phyloP scores from a whole-genome alignment of 2,888 invertebrate genomes.

The Craniophora ligustri region DNA sequence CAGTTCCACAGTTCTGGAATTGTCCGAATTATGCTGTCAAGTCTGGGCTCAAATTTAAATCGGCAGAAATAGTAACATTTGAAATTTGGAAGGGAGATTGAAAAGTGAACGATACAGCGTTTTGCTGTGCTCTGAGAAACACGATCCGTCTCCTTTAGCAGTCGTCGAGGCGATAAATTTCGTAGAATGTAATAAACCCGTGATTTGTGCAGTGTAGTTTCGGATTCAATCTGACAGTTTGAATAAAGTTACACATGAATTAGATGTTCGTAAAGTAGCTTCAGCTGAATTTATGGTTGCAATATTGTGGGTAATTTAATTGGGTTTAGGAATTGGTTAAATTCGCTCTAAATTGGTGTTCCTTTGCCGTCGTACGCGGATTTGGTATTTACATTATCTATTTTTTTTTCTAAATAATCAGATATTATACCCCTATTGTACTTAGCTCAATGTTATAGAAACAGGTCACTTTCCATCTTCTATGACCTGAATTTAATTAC shows the following conservation, averaged over 20 bases:
- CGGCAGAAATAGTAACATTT: slow-evolving; percentile 45
- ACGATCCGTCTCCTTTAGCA: slow-evolving; percentile 61
- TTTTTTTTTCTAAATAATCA: too few species aligned
- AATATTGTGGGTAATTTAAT: slow-evolving; percentile 47
- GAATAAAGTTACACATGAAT: slow-evolving; percentile 54
- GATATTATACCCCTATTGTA: too few species aligned
- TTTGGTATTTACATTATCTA: too few species aligned
- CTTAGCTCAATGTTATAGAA: too few species aligned
- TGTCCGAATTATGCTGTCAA: slow-evolving; percentile 21
- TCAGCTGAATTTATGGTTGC: slow-evolving; percentile 39
- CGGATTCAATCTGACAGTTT: slow-evolving; percentile 58
- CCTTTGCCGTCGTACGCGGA: too few species aligned
- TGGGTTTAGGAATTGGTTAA: slow-evolving; percentile 17
- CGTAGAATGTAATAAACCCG: slow-evolving; percentile 67
- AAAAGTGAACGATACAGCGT: slow-evolving; percentile 54
- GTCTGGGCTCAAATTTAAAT: slow-evolving; percentile 28
- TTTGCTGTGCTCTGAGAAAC: slow-evolving; percentile 51
- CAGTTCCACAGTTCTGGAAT: slow-evolving; percentile 3
- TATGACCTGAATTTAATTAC: too few species aligned
- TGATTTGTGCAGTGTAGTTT: slow-evolving; percentile 65
- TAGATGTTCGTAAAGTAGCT: slow-evolving; percentile 37
- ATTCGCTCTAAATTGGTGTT: too few species aligned
- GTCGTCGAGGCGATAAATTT: slow-evolving; percentile 67
- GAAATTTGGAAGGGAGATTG: slow-evolving; percentile 45
- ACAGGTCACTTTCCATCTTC: too few species aligned